Percentiles rank a stretch among this genome's conserved stretches.
Evolutionary conservation across 2,113 vertebrate species (phyloP).

Genomic region (Chaetops frenatus): DNA sequence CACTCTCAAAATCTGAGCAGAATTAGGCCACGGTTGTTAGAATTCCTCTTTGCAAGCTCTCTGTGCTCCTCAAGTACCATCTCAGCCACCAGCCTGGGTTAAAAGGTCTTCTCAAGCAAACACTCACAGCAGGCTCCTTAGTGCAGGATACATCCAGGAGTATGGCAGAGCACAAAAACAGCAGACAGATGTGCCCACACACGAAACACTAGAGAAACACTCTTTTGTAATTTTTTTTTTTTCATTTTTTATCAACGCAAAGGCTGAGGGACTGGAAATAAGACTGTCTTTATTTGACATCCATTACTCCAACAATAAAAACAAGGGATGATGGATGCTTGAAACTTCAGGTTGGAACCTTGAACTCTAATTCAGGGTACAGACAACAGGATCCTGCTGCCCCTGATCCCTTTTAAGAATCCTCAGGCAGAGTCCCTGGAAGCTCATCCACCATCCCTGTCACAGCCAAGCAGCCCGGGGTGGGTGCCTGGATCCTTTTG

Average conservation of each 20-base stretch:
- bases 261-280: neutral
- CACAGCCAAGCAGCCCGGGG: neutral
- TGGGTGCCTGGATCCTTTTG: neutral
- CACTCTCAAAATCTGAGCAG: neutral
- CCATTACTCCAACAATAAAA: neutral
- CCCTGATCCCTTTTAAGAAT: neutral
- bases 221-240: neutral
- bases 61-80: neutral
- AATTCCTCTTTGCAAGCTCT: neutral
- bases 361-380: neutral
- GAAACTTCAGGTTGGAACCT: neutral
- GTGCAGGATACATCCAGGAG: neutral
- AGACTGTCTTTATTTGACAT: neutral
- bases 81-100: neutral
- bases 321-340: neutral
- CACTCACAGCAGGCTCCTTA: neutral
- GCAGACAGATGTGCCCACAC: neutral
- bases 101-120: neutral
- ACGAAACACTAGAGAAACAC: neutral
- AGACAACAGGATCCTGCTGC: neutral
- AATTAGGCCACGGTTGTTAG: neutral
- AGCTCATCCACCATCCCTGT: neutral
- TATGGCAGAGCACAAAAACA: neutral
- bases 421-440: neutral
- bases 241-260: neutral